phyloP scores from a whole-genome alignment of 2,797 vertebrate genomes.

The Tolypeutes matacus region DNA sequence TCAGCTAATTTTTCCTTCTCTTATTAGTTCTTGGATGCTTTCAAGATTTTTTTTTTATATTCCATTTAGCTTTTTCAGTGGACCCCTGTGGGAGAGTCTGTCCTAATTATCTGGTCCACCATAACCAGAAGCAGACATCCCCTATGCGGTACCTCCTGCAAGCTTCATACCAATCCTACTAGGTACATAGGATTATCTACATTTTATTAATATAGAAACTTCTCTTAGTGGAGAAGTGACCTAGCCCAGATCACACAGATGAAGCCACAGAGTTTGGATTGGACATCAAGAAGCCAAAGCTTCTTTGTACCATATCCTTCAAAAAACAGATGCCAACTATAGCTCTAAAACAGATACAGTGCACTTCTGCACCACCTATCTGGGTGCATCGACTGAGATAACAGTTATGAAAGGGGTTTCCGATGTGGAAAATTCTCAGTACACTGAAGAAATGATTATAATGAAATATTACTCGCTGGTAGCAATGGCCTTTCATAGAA shows the following conservation, averaged over 20 bases:
- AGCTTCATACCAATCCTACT: background rate
- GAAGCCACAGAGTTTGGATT: background rate
- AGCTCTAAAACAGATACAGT: background rate
- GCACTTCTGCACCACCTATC: background rate
- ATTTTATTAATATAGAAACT: background rate
- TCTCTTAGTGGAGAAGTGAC: background rate
- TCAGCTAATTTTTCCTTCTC: background rate
- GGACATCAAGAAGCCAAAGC: background rate
- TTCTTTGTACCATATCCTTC: background rate
- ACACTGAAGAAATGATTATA: background rate
- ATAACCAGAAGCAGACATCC: background rate
- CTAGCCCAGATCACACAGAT: background rate
- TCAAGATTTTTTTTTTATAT: slow-evolving; percentile 12
- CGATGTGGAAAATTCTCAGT: background rate
- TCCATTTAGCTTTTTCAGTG: background rate
- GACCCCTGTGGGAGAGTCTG: background rate
- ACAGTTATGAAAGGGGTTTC: background rate
- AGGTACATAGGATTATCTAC: background rate
- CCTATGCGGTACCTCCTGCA: background rate
- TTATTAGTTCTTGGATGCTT: background rate
- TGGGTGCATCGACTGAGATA: background rate
- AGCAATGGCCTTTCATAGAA: background rate
- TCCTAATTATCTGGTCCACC: background rate
- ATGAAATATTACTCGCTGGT: background rate
- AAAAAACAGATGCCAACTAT: background rate